Base-by-base conservation (phyloP, 2,113 vertebrate genomes). In the Menidia beryllina region DNA sequence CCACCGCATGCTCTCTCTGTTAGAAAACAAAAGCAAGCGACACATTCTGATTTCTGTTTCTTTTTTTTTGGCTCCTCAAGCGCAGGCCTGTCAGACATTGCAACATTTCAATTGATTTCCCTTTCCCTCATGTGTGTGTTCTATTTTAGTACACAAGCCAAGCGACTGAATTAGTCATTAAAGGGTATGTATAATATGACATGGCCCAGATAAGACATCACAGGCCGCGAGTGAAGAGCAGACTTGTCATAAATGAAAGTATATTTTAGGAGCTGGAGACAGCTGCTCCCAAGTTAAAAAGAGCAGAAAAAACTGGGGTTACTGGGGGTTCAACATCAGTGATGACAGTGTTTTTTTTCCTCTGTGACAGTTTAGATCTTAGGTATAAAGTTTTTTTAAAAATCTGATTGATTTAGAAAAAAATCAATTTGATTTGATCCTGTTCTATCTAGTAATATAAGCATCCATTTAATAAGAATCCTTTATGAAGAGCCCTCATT, bases 1-100 rank as follows among this genome's bases (percentile, higher is more conserved):
- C 77, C 75, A 50, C 66, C 6, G 12, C 74, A 26, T 20, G 51
- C 72, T 74, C 72, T 72, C 73, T 86, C 89, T 58, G 81, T 84
- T 90, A 52, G 81, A 87, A 87, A 92, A 94, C 94, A 90, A 95
- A 92, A 91, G 90, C 88, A 75, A 91, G 92, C 75, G 84, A 94
- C 94, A 86, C 84, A 89, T 84, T 92, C 93, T 94, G 92, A 86
- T 88, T 51, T 70, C 49, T 39, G 36, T 21, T n/a, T 50, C 15
- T 47, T 23, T 64, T 63, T 75, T 63, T 50, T 13, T 63, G 21
- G 66, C 74, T 84, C 80, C 67, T 91, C 82, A 86, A 89, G 83
- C 87, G 67, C 75, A 85, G 74, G 84, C 85, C 89, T 92, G 92
- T 92, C 92, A 92, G 75, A 83, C 79, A 58, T 69, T 68, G 84